Evolutionary conservation across 1,140 invertebrate genomes (phyloP), one percentile per base, ranked within the genome.

Genomic region (Cyclina sinensis): DNA sequence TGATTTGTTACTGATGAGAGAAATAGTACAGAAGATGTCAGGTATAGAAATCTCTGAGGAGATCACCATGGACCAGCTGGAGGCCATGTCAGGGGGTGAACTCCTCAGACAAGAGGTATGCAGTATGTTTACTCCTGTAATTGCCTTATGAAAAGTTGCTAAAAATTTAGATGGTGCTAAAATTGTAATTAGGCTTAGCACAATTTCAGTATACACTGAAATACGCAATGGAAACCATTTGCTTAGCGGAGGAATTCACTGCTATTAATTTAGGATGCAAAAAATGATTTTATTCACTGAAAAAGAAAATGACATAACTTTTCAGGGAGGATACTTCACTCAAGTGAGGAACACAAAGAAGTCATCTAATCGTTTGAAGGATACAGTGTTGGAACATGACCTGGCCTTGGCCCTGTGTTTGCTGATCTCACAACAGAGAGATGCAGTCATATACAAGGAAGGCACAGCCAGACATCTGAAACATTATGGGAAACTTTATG

Each of bases 1-100:
- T 95, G 99, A 99, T 96, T 96, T 99, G 88, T 96, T 99, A 32
- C 97, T 99, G 91, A 95, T 99, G 65, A 98, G 99, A 95, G 99
- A 99, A 96, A 98, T 99, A 91, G 98, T 99, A 81, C 98, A 99
- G 96, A 99, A 99, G 96, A 99, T 99, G 99, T 98, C 99, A 18
- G 99, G 99, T 1, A 98, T 99, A 88, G 99, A 99, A 96, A 97
- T 99, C 7, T 97, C 98, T 11, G 98, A 99, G 95, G 99, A 99
- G 96, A 98, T 99, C 96, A 99, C 99, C 0, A 96, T 97, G 51
- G 99, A 99, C 94, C 99, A 99, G 96, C 94, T 99, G 62, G 98
- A 99, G 94, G 98, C 99, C 0, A 98, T 99, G 97, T 97, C 97
- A 86, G 99, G 99, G 37, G 99, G 99, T 16, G 99, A 99, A 96